These are phyloP conservation scores for Oryctolagus cuniculus DNA, from an alignment of 2,113 vertebrate species.

Conservation along the genomic window mOryCun1.1 NC_091440.1:73207001-73207500, in stretches of 20 bases:
- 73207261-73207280: neutral
- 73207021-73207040: neutral
- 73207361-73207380: neutral
- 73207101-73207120: neutral
- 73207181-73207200: neutral
- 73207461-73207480: neutral
- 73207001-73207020: neutral
- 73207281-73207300: neutral
- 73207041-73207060: neutral
- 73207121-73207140: slow-evolving; percentile 34
- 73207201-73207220: neutral
- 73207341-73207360: neutral
- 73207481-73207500: neutral
- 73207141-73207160: slow-evolving; percentile 14
- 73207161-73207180: neutral
- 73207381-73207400: neutral
- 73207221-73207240: neutral
- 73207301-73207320: neutral
- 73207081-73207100: neutral
- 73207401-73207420: slow-evolving; percentile 23
- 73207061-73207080: neutral
- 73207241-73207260: neutral
- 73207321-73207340: neutral
- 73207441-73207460: neutral
- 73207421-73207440: neutral